Percentiles rank a stretch among this genome's conserved stretches.
Evolutionary conservation across 2,113 vertebrate species (phyloP).

Genomic region (Marmota flaviventris): DNA sequence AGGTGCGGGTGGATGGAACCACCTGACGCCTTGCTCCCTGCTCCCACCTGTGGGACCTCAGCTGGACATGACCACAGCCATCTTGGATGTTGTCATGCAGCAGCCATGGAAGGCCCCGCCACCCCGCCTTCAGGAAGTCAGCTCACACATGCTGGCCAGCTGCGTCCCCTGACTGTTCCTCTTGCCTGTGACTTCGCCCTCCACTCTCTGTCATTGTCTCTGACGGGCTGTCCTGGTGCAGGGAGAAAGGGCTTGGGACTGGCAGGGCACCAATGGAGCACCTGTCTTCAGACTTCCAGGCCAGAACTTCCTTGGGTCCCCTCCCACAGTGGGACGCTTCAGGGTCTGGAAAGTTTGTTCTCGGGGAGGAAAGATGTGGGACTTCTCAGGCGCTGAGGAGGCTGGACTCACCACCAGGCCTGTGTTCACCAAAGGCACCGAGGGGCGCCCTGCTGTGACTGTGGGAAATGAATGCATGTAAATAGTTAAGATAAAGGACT

Average conservation of each 20-base stretch:
- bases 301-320: not conserved
- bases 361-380: not conserved
- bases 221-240: not conserved
- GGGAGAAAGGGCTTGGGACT: rapidly evolving
- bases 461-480: too few species aligned
- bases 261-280: too few species aligned
- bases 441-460: not conserved
- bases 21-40: not conserved
- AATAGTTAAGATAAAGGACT: not conserved
- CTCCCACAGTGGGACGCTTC: not conserved
- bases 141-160: not conserved
- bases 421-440: not conserved
- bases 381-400: not conserved
- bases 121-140: not conserved
- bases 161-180: too few species aligned
- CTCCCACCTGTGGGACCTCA: not conserved
- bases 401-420: not conserved
- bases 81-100: not conserved
- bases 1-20: not conserved
- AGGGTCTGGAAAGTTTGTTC: not conserved
- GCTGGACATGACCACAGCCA: not conserved
- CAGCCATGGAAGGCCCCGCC: not conserved
- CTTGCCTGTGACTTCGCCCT: not conserved
- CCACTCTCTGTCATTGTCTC: not conserved
- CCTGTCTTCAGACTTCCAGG: not conserved